These are phyloP conservation scores for Miniopterus natalensis DNA, from an alignment of 2,113 vertebrate species.

Conservation along the genomic window DNA sequence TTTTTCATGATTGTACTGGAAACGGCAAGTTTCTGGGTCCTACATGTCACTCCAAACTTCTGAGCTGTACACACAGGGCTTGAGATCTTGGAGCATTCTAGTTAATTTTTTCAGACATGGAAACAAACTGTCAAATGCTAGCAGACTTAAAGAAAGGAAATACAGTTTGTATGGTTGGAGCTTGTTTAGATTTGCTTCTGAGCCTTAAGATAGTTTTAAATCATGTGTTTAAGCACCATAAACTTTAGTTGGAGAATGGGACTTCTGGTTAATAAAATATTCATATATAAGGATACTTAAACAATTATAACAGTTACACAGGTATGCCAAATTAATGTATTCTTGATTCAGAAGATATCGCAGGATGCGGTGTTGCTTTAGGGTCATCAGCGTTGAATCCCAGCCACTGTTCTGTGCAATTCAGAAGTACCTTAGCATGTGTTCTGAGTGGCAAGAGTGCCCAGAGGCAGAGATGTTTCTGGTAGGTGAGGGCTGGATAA, in stretches of 20 bases:
- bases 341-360: neutral
- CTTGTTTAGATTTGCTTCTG: constrained; percentile 51
- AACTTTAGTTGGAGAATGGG: constrained; percentile 55
- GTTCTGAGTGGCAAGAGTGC: neutral
- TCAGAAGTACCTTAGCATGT: neutral
- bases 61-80: neutral
- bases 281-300: neutral
- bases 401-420: neutral
- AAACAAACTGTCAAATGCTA: neutral
- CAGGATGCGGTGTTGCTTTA: neutral
- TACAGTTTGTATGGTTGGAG: neutral
- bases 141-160: neutral
- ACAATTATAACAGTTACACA: neutral
- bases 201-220: neutral
- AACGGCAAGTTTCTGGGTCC: neutral
- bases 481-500: neutral
- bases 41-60: neutral
- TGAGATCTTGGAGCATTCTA: neutral
- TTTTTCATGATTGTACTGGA: neutral
- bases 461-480: neutral
- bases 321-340: neutral
- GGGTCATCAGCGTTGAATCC: neutral
- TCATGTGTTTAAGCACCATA: constrained; percentile 10
- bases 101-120: neutral
- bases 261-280: constrained; percentile 20